Base-by-base conservation (phyloP, 2,113 vertebrate genomes). In the Thalassoma bifasciatum region DNA sequence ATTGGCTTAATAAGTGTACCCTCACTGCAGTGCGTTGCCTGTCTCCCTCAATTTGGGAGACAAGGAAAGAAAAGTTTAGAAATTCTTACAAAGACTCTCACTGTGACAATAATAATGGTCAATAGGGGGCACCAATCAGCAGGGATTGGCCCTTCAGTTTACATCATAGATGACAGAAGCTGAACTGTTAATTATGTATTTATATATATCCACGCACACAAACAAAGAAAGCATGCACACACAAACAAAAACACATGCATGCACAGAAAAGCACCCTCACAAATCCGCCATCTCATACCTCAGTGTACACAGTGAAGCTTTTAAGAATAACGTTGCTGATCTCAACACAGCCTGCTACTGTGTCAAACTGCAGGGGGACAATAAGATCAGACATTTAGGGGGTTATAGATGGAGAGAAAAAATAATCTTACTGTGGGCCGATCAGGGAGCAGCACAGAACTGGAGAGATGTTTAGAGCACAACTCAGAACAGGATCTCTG, bases 291-390 rank as follows among this genome's bases (percentile, higher is more conserved):
- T 66, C 85, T 83, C 92, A 50, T 98, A 99, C 97, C 97, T 98
- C 97, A 10, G 93, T 90, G 91, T 92, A 95, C 88, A 91, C 91
- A 47, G 94, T 97, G 93, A 96, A 98, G 87, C 96, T 96, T 93
- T 98, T 98, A 86, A 99, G 95, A 26, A 95, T 97, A 87, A 99
- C 94, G 2, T 87, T 96, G 94, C 94, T 96, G 80, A 96, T 93
- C 72, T 96, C 96, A 10, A 95, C 95, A 1, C 93, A 86, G 83
- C 95, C 95, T 58, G 96, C 95, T 89, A 98, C 94, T 81, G 95
- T 94, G 88, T 98, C 96, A 94, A 96, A 97, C 97, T 99, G 94
- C 86, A 91, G 83, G 91, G 72, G 86, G 72, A 89, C 86, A 90
- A 85, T 57, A 79, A 79, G 75, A 88, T 69, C 70, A 37, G 12